phyloP scores from a whole-genome alignment of 1,140 invertebrate genomes.

The Bombyx mandarina region DNA sequence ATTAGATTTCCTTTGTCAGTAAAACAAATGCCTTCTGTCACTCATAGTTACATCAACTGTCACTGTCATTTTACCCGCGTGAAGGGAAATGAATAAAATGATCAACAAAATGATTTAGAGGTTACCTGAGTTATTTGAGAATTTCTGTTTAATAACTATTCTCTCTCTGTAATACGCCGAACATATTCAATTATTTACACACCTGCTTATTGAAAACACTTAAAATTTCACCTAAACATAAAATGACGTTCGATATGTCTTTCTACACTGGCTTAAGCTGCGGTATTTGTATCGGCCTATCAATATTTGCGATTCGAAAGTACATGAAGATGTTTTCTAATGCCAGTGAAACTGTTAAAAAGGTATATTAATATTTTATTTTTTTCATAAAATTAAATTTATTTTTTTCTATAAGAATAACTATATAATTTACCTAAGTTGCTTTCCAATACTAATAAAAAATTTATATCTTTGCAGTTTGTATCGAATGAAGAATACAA shows the following conservation, averaged over 20 bases:
- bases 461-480: conserved; percentile 32
- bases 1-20: too few relatives aligned
- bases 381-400: background rate
- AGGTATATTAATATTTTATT: conserved; percentile 19
- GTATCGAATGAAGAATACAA: conserved; percentile 75
- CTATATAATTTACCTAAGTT: background rate
- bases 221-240: conserved; percentile 31
- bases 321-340: conserved; percentile 25
- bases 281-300: conserved; percentile 52
- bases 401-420: background rate
- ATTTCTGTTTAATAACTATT: too few relatives aligned
- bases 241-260: conserved; percentile 46
- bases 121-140: too few relatives aligned
- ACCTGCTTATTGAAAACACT: background rate
- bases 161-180: background rate
- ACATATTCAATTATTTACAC: background rate
- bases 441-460: background rate
- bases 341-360: conserved; percentile 29
- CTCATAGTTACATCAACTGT: too few relatives aligned
- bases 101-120: too few relatives aligned
- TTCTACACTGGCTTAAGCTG: conserved; percentile 52
- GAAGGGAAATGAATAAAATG: too few relatives aligned
- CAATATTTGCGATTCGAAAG: conserved; percentile 41
- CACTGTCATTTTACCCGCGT: too few relatives aligned
- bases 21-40: too few relatives aligned